Evolutionary conservation across 2,888 invertebrate genomes (phyloP).

Genomic region (Synergus japonicus): DNA sequence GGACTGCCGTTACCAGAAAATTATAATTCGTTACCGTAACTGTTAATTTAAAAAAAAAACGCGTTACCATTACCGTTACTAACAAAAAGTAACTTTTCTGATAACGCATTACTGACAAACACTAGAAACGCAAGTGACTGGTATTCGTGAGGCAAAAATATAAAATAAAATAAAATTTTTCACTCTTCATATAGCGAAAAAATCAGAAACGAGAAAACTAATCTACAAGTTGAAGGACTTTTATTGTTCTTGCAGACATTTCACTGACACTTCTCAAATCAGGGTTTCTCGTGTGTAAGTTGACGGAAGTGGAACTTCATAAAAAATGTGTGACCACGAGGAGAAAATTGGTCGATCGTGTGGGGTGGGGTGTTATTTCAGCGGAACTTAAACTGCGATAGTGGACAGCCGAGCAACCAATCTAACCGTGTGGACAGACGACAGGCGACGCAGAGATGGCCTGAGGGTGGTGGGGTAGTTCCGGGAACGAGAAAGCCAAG

Average conservation of each 20-base stretch:
- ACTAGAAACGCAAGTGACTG: not conserved
- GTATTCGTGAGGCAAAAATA: not conserved
- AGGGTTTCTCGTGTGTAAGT: constrained; percentile 31
- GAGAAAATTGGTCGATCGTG: constrained; percentile 34
- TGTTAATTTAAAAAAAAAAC: too few relatives aligned
- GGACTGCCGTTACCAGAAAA: too few relatives aligned
- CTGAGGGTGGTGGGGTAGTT: constrained; percentile 49
- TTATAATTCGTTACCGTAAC: too few relatives aligned
- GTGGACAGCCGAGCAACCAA: constrained; percentile 25
- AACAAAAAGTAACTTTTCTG: too few relatives aligned
- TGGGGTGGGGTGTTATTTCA: constrained; percentile 22
- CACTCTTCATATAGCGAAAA: not conserved
- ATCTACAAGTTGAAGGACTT: not conserved
- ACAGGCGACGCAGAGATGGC: constrained; percentile 59
- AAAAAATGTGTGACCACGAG: constrained; percentile 32
- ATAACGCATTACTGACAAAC: too few relatives aligned
- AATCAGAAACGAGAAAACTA: not conserved
- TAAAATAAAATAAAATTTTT: too few relatives aligned
- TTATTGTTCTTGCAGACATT: not conserved
- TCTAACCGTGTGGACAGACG: constrained; percentile 69
- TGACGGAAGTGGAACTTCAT: constrained; percentile 27
- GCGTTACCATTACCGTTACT: too few relatives aligned
- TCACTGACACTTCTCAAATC: not conserved
- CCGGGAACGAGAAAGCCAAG: constrained; percentile 37
- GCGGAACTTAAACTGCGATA: constrained; percentile 15